These are phyloP conservation scores for Eueremaeus valkanovi DNA, from an alignment of 2,888 invertebrate genomes.

Conservation along the genomic window DNA sequence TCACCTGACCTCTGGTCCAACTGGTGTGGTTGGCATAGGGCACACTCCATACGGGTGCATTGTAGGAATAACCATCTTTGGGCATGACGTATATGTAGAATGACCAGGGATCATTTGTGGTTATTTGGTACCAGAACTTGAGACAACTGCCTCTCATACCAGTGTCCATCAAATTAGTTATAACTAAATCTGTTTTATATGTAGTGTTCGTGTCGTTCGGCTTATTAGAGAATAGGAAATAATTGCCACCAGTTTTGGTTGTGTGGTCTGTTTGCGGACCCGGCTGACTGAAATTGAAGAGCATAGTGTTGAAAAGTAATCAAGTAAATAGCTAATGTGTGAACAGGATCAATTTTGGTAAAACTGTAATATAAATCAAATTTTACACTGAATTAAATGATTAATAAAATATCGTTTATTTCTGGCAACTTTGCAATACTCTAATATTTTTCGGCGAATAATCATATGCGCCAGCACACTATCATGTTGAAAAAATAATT, in stretches of 20 bases:
- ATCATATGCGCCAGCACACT: too few species aligned
- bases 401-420: too few species aligned
- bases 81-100: neutral
- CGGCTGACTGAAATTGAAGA: too few species aligned
- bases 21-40: neutral
- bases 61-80: neutral
- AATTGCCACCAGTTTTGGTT: constrained; percentile 21
- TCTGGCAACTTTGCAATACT: too few species aligned
- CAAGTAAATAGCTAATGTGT: too few species aligned
- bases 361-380: too few species aligned
- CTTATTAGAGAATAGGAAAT: constrained; percentile 27
- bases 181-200: neutral
- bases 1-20: constrained; percentile 25
- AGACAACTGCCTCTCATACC: neutral
- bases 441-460: too few species aligned
- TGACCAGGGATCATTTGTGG: neutral
- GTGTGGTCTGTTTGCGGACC: constrained; percentile 27
- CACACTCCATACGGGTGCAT: neutral
- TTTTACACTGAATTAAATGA: too few species aligned
- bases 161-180: neutral
- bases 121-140: constrained; percentile 25
- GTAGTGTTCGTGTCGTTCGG: neutral
- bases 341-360: too few species aligned
- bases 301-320: too few species aligned
- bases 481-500: too few species aligned